Conservation (phyloP, 2,888 invertebrate genomes). For the Bombyx huttoni region DNA sequence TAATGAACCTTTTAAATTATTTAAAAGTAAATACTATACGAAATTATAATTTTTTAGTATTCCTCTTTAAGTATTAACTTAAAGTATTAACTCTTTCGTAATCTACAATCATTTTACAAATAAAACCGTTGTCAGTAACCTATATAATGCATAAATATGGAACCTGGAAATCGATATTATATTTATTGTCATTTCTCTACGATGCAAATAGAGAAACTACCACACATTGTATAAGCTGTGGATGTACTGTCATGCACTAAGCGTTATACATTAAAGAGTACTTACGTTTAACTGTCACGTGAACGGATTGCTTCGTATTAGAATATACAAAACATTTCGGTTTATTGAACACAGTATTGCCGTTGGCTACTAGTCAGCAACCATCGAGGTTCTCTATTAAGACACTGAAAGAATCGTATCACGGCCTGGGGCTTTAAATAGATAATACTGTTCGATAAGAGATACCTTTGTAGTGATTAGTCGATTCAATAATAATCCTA, state of each 20-base stretch:
- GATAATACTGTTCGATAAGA: slow-evolving; percentile 65
- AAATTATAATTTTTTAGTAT: not conserved
- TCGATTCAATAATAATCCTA: slow-evolving; percentile 33
- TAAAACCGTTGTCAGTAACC: no score
- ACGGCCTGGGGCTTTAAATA: slow-evolving; percentile 51
- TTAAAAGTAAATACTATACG: not conserved
- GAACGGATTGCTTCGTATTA: not conserved
- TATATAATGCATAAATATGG: no score
- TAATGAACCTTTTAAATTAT: not conserved
- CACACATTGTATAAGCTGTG: slow-evolving; percentile 10
- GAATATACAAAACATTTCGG: slow-evolving; percentile 1
- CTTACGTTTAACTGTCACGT: slow-evolving; percentile 1
- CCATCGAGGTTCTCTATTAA: slow-evolving; percentile 28
- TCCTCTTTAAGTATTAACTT: no score
- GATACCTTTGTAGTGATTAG: slow-evolving; percentile 41
- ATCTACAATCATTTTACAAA: no score
- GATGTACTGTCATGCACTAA: slow-evolving; percentile 7
- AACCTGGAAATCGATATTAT: not conserved
- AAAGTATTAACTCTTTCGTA: no score
- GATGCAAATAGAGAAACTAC: slow-evolving; percentile 13
- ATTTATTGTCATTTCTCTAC: slow-evolving; percentile 1
- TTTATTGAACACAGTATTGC: not conserved
- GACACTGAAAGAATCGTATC: slow-evolving; percentile 50
- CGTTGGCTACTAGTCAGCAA: slow-evolving; percentile 20
- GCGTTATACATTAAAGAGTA: slow-evolving; percentile 7